Conservation (phyloP, 2,888 invertebrate species). For the Papilio gigon region DNA sequence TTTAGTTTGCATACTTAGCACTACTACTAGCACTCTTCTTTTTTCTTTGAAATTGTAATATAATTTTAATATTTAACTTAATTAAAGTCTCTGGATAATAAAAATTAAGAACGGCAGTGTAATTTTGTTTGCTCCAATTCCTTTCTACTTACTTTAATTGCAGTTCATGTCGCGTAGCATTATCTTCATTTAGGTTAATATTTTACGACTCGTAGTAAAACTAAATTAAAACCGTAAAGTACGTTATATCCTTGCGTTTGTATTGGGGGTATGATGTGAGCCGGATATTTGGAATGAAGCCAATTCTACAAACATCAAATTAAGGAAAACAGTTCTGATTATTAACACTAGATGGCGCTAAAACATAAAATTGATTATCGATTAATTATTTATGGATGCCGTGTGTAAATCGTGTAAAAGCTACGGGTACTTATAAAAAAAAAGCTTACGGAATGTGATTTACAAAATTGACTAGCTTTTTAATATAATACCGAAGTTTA, state of each 20-base stretch:
- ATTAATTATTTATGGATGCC: not conserved
- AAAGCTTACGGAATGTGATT: not conserved
- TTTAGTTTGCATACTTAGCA: too few relatives aligned
- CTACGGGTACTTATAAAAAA: not conserved
- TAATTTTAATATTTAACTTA: slow-evolving; percentile 39
- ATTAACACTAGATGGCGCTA: not conserved
- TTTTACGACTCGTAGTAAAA: slow-evolving; percentile 65
- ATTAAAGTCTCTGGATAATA: slow-evolving; percentile 47
- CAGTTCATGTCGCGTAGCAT: slow-evolving; percentile 53
- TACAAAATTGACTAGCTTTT: slow-evolving; percentile 9
- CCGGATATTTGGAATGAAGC: slow-evolving; percentile 9
- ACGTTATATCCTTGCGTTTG: slow-evolving; percentile 47
- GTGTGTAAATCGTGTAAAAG: not conserved
- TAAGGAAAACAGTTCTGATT: not conserved
- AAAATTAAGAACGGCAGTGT: slow-evolving; percentile 48
- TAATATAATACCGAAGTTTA: slow-evolving; percentile 18
- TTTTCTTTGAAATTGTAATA: slow-evolving; percentile 6
- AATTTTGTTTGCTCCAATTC: slow-evolving; percentile 58
- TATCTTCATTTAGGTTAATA: slow-evolving; percentile 61
- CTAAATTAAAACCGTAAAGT: slow-evolving; percentile 49
- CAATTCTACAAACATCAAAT: slow-evolving; percentile 5
- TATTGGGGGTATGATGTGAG: not conserved
- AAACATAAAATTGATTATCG: not conserved
- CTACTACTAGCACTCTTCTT: slow-evolving; percentile 41
- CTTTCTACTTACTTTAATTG: slow-evolving; percentile 59